These are phyloP conservation scores for Muscicapa comitata DNA, from an alignment of 2,797 vertebrate genomes.

Conservation along the genomic window DNA sequence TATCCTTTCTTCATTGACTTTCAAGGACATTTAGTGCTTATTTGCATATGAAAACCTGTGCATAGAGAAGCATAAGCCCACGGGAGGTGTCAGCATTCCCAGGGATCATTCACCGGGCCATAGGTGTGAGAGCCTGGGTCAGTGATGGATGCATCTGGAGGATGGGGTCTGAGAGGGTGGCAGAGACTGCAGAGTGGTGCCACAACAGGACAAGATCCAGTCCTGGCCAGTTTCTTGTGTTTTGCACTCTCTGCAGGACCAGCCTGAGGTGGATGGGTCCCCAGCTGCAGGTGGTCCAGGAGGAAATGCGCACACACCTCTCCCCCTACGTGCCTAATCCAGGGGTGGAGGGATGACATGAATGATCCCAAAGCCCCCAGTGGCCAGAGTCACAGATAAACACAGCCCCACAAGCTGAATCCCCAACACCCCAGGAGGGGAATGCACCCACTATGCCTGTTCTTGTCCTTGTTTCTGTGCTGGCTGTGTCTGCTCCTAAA, in stretches of 20 bases:
- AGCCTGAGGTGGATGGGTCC: background rate
- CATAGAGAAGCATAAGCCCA: background rate
- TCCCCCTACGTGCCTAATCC: background rate
- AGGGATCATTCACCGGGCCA: background rate
- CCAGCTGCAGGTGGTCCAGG: background rate
- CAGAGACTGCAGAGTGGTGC: background rate
- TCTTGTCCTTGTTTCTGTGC: background rate
- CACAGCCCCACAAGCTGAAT: background rate
- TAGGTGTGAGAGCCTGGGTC: background rate
- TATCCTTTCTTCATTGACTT: background rate
- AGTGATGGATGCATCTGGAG: background rate
- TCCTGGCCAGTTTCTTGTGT: no score
- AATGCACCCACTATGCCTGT: rapidly evolving
- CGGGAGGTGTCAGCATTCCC: background rate
- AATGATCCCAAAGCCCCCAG: background rate
- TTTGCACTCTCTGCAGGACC: background rate
- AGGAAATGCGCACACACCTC: rapidly evolving
- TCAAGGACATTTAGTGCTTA: background rate
- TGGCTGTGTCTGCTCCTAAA: background rate
- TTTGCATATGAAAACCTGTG: background rate
- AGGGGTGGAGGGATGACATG: rapidly evolving
- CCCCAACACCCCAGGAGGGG: background rate
- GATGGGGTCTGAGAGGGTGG: rapidly evolving
- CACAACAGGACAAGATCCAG: background rate
- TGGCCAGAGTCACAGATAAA: background rate